These are phyloP conservation scores for Colletes gigas DNA, from an alignment of 1,140 invertebrate species.

Conservation along the genomic window DNA sequence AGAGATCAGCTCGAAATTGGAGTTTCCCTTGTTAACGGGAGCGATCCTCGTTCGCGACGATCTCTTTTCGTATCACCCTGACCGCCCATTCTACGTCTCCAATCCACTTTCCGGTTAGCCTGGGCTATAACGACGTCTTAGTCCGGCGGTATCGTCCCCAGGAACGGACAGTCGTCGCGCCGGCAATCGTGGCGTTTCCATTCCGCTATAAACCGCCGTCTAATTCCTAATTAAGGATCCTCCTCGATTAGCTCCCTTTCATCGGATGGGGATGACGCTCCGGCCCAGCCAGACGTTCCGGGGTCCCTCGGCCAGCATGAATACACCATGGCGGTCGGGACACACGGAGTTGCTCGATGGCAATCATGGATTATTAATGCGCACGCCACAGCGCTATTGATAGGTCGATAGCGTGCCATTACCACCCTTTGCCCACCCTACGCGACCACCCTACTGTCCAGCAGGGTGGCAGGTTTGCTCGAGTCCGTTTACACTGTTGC, in stretches of 20 bases:
- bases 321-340: constrained; percentile 45
- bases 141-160: too few species aligned
- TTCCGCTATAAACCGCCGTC: constrained; percentile 29
- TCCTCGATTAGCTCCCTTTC: constrained; percentile 45
- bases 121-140: neutral
- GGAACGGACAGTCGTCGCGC: too few species aligned
- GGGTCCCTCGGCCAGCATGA: constrained; percentile 18
- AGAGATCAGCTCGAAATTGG: too few species aligned
- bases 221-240: constrained; percentile 48
- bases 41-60: too few species aligned
- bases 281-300: constrained; percentile 20
- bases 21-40: too few species aligned
- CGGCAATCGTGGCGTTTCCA: constrained; percentile 15
- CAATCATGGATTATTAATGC: constrained; percentile 66
- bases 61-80: neutral
- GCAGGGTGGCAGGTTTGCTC: constrained; percentile 12
- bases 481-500: constrained; percentile 54
- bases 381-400: constrained; percentile 60
- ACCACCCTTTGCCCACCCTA: constrained; percentile 44
- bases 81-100: too few species aligned
- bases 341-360: constrained; percentile 54
- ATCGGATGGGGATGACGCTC: constrained; percentile 3
- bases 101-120: neutral
- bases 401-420: constrained; percentile 63
- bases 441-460: neutral